These are phyloP conservation scores for Carcharodon carcharias DNA, from an alignment of 2,797 vertebrate genomes.

Conservation along the genomic window DNA sequence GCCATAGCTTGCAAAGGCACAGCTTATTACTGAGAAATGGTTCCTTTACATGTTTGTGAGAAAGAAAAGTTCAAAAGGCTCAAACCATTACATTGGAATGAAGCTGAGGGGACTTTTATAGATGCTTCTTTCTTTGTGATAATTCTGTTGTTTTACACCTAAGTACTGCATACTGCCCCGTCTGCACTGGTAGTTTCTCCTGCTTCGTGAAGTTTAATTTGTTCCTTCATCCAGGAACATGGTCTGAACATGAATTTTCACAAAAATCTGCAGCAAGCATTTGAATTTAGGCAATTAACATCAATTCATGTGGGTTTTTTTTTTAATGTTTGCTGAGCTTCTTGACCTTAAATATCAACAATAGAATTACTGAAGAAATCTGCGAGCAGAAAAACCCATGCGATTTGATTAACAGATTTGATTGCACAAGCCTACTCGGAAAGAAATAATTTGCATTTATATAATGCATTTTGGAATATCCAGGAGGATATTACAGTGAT, in stretches of 20 bases:
- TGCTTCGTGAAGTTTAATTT: conserved; percentile 10
- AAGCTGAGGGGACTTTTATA: background rate
- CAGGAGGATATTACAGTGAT: background rate
- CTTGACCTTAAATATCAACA: background rate
- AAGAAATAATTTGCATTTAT: background rate
- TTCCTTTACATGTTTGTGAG: background rate
- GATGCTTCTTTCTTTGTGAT: background rate
- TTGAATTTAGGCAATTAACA: background rate
- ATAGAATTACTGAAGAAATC: background rate
- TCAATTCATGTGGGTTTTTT: background rate
- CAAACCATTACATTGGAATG: background rate
- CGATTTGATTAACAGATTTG: conserved; percentile 7
- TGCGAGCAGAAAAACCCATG: background rate
- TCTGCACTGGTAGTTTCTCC: background rate
- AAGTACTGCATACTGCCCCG: background rate
- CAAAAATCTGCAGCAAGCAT: background rate
- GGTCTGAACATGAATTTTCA: background rate
- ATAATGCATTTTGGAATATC: background rate
- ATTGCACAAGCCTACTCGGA: background rate
- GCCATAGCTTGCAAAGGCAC: background rate
- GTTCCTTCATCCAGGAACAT: background rate
- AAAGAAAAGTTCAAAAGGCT: background rate
- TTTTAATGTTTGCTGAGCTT: background rate
- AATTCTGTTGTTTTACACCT: background rate
- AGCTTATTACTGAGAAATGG: background rate